Evolutionary conservation across 2,797 vertebrate genomes (phyloP), one percentile per base, ranked within the genome.

Genomic region (Pyrocephalus nanus): DNA sequence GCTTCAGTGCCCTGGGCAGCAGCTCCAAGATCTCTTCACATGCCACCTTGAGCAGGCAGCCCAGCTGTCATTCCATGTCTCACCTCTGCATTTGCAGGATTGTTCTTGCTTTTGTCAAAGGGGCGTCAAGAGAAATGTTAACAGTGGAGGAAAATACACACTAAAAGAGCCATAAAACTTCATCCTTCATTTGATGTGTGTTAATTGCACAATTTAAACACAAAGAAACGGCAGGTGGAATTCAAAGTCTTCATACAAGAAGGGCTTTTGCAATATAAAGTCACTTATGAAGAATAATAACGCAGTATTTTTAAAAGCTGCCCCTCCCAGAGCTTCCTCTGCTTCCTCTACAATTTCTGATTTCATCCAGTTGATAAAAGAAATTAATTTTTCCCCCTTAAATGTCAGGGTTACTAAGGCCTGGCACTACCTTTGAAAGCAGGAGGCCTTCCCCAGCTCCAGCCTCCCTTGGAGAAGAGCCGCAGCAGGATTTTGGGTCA

Each of bases 181-280:
- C 12, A 47, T 38, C 64, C 55, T 64, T 43, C 29, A 91, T 78
- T 88, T 0, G 0, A 82, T n/a, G 47, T 9, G 3, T 62, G 69
- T 75, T 72, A 77, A 75, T 65, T 83, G 64, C 40, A 70, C 79
- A 72, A 88, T 73, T 91, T 70, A 62, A 80, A 86, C 74, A 73
- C 72, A 87, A 90, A 91, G 73, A 71, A 90, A 83, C 38, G 58
- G 84, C 69, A 81, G 53, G 69, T 70, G n/a, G 72, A 86, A 84
- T 81, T 73, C 1, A 0, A 67, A 1, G 0, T 71, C 82, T 88
- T 70, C 40, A 36, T 77, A 66, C 57, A 66, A 36, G 21, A 72
- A 61, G 42, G 7, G 26, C 9, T 84, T 79, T 36, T 85, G 50
- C 0, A 0, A 86, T 9, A 8, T 34, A 82, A 92, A 73, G 71